These are phyloP conservation scores for Lamprologus sp. DNA, from an alignment of 2,113 vertebrate species.

Conservation along the genomic window DNA sequence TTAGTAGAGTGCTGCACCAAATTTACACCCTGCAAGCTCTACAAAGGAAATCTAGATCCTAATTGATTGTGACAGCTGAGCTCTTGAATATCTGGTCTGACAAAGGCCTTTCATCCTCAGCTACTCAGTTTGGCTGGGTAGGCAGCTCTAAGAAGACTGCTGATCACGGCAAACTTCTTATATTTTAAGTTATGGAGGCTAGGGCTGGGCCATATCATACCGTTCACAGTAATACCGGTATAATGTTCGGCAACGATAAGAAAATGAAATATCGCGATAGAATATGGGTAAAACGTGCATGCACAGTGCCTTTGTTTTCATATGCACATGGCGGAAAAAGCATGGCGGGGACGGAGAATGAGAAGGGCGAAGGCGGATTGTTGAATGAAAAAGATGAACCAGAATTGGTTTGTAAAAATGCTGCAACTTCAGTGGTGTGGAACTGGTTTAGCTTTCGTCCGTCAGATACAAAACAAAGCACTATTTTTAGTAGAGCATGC, in stretches of 20 bases:
- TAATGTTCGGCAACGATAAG: background rate
- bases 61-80: background rate
- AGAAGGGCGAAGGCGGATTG: accelerated
- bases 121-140: background rate
- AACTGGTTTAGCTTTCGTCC: background rate
- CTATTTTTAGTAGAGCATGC: background rate
- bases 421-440: background rate
- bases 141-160: background rate
- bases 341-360: accelerated
- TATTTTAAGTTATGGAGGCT: background rate
- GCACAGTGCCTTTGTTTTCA: background rate
- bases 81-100: background rate
- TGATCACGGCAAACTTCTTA: background rate
- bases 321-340: background rate
- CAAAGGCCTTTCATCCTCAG: background rate
- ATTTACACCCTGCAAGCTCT: background rate
- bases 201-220: background rate
- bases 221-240: background rate
- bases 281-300: background rate
- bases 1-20: background rate
- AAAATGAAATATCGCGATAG: background rate
- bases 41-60: background rate
- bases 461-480: background rate
- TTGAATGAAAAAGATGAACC: background rate
- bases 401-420: accelerated